A percentile compares a stretch with the other conserved stretches of the same genome.
Evolutionary conservation across 2,797 vertebrate genomes (phyloP).

Genomic region (Lindbergichthys nudifrons): DNA sequence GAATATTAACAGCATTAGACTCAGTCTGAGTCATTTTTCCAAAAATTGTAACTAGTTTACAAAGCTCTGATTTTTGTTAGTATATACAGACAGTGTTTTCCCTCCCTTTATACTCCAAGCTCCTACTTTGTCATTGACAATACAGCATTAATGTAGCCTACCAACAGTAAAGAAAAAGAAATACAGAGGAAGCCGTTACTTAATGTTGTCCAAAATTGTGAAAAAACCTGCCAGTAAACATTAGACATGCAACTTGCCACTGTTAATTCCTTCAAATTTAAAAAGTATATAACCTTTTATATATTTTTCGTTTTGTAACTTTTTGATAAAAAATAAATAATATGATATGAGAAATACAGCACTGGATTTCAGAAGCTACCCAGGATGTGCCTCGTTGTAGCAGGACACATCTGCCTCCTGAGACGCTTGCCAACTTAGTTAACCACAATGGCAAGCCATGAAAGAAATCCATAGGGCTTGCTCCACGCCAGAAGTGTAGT

Average conservation of each 20-base stretch:
- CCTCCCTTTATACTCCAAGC: neutral
- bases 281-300: neutral
- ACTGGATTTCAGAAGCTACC: slow-evolving; percentile 12
- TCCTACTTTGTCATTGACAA: neutral
- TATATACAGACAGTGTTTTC: neutral
- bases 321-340: neutral
- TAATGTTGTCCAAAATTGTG: neutral
- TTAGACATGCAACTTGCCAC: neutral
- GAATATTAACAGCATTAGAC: neutral
- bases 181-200: neutral
- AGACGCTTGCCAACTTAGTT: slow-evolving; percentile 41
- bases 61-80: neutral
- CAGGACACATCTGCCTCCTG: slow-evolving; percentile 23
- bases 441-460: slow-evolving; percentile 51
- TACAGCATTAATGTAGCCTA: neutral
- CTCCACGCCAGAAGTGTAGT: slow-evolving; percentile 10
- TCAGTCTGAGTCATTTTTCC: neutral
- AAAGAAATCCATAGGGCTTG: slow-evolving; percentile 41
- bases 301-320: neutral
- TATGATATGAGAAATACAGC: neutral
- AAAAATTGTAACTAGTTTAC: neutral
- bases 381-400: slow-evolving; percentile 3
- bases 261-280: neutral
- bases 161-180: neutral
- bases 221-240: neutral